Percentiles rank a stretch among this genome's conserved stretches.
phyloP scores from a whole-genome alignment of 2,113 vertebrate genomes.

The Noctilio leporinus region DNA sequence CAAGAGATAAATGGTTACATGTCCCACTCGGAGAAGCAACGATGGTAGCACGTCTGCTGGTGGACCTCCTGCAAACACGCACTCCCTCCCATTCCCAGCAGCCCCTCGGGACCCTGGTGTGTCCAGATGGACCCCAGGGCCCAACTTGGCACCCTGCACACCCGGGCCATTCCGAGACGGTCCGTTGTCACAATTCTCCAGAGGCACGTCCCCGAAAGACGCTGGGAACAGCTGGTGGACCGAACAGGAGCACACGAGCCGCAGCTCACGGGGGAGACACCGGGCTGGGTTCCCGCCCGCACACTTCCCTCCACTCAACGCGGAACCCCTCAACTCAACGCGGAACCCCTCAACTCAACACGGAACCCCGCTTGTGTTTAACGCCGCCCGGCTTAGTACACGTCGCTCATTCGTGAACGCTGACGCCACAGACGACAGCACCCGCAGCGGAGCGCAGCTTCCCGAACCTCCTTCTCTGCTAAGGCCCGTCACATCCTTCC shows the following conservation, averaged over 20 bases:
- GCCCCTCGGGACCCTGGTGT: neutral
- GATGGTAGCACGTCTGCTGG: fast-evolving
- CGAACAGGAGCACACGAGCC: neutral
- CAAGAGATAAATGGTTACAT: neutral
- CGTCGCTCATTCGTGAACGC: fast-evolving
- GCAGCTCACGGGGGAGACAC: fast-evolving
- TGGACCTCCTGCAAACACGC: fast-evolving
- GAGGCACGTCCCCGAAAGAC: fast-evolving
- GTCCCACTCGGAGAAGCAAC: fast-evolving
- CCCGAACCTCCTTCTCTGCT: neutral
- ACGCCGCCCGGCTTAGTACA: neutral
- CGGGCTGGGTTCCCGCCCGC: fast-evolving
- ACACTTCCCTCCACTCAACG: neutral
- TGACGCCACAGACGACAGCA: fast-evolving
- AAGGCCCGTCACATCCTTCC: neutral
- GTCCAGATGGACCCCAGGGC: neutral
- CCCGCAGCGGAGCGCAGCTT: fast-evolving
- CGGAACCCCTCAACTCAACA: neutral
- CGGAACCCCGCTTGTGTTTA: neutral
- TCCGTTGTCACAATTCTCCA: fast-evolving
- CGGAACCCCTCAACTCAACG: neutral
- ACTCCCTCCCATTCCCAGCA: fast-evolving
- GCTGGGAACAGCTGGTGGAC: fast-evolving
- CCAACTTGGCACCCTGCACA: neutral
- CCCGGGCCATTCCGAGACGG: fast-evolving